Conservation (phyloP, 2,888 invertebrate genomes). For the Drosophila yooni region DNA sequence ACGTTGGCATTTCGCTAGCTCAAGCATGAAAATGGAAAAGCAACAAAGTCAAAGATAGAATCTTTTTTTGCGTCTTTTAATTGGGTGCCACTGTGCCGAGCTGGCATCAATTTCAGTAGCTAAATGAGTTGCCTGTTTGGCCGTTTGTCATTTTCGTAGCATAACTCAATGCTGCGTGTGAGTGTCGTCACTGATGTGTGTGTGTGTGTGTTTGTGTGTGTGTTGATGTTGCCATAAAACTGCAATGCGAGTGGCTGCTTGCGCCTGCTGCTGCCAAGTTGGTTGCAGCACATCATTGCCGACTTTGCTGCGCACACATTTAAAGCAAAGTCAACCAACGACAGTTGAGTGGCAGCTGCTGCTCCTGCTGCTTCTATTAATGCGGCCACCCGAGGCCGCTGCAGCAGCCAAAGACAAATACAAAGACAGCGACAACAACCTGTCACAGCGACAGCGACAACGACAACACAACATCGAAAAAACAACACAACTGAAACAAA, state of each 20-base stretch:
- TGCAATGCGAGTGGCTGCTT: conserved; percentile 33
- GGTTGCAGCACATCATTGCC: conserved; percentile 77
- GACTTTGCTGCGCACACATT: conserved; percentile 81
- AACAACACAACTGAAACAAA: conserved; percentile 40
- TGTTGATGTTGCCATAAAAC: conserved; percentile 37
- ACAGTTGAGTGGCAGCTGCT: conserved; percentile 75
- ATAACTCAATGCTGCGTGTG: conserved; percentile 13
- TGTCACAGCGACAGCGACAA: conserved; percentile 58
- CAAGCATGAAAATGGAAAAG: conserved; percentile 18
- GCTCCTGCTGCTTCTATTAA: conserved; percentile 10
- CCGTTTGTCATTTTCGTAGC: conserved; percentile 54
- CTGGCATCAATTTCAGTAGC: conserved; percentile 51
- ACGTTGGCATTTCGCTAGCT: conserved; percentile 7
- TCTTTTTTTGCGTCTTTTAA: conserved; percentile 7
- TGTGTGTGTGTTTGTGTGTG: conserved; percentile 11
- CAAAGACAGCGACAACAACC: conserved; percentile 70
- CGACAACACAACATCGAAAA: conserved; percentile 24
- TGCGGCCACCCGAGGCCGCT: conserved; percentile 26
- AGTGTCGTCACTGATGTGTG: conserved; percentile 17
- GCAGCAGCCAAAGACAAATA: conserved; percentile 54
- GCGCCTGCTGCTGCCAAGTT: conserved; percentile 44
- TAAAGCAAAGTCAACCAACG: conserved; percentile 61
- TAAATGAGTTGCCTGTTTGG: conserved; percentile 70
- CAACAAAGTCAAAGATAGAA: conserved; percentile 5
- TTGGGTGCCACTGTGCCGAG: conserved; percentile 51